Conservation (phyloP, 2,888 invertebrate species). For the Bombylius major region DNA sequence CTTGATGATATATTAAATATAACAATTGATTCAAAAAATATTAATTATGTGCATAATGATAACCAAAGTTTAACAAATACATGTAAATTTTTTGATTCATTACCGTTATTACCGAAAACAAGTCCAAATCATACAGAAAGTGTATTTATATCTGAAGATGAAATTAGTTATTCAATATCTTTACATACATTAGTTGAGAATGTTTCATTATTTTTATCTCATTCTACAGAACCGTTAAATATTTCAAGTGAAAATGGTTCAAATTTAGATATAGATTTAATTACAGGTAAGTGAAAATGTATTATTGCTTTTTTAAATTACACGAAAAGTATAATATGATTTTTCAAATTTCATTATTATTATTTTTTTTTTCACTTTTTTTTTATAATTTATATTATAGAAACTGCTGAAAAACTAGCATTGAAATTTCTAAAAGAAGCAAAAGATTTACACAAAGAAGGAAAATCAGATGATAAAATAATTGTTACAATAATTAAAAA, state of each 20-base stretch:
- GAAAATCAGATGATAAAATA: neutral
- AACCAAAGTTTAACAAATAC: neutral
- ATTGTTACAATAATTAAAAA: neutral
- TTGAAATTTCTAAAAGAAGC: neutral
- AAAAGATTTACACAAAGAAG: neutral
- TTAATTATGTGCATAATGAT: neutral
- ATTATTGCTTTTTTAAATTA: too few relatives aligned
- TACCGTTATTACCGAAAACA: neutral
- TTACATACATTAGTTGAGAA: too few relatives aligned
- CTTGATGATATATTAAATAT: conserved; percentile 9
- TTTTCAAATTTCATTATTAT: too few relatives aligned
- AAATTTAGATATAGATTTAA: too few relatives aligned
- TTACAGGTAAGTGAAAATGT: too few relatives aligned
- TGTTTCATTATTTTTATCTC: too few relatives aligned
- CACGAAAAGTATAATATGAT: too few relatives aligned
- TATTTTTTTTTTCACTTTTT: neutral
- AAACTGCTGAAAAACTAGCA: neutral
- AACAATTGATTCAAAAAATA: neutral
- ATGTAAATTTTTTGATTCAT: neutral
- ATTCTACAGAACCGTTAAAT: too few relatives aligned
- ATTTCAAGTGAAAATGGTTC: too few relatives aligned
- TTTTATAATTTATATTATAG: neutral
- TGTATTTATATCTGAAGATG: too few relatives aligned
- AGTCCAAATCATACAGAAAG: too few relatives aligned
- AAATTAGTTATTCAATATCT: too few relatives aligned